Evolutionary conservation across 2,888 invertebrate genomes (phyloP).

Genomic region (Callimorpha dominula): DNA sequence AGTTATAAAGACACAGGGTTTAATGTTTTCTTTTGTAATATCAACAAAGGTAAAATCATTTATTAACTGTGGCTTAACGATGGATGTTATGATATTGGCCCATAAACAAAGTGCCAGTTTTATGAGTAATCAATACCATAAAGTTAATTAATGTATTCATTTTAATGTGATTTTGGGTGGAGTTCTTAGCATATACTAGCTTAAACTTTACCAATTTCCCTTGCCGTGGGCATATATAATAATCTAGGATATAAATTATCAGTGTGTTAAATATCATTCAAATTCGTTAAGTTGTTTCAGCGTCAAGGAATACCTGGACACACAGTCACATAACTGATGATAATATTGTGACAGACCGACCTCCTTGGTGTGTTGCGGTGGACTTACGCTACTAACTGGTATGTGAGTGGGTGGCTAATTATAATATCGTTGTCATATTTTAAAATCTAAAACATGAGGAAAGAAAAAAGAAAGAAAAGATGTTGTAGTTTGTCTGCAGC

Average conservation of each 20-base stretch:
- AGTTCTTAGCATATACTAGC: background rate
- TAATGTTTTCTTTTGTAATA: conserved; percentile 10
- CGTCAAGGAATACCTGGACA: no score
- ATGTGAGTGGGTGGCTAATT: no score
- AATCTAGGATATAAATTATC: background rate
- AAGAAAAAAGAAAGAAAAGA: no score
- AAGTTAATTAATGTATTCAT: background rate
- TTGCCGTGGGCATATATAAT: no score
- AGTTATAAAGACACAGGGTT: background rate
- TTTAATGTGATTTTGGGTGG: background rate
- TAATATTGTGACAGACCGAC: no score
- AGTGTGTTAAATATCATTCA: background rate
- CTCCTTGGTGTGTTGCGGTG: no score
- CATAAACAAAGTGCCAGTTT: background rate
- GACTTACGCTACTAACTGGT: no score
- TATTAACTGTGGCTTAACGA: background rate
- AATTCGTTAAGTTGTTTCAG: background rate
- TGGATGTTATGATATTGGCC: conserved; percentile 9
- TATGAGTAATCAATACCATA: background rate
- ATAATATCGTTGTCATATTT: no score
- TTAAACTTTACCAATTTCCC: background rate
- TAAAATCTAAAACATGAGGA: no score
- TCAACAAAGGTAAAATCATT: conserved; percentile 13
- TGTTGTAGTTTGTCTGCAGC: no score
- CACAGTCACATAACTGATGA: no score